Conservation (phyloP, 1,140 invertebrate genomes). For the Stegodyphus dumicola region DNA sequence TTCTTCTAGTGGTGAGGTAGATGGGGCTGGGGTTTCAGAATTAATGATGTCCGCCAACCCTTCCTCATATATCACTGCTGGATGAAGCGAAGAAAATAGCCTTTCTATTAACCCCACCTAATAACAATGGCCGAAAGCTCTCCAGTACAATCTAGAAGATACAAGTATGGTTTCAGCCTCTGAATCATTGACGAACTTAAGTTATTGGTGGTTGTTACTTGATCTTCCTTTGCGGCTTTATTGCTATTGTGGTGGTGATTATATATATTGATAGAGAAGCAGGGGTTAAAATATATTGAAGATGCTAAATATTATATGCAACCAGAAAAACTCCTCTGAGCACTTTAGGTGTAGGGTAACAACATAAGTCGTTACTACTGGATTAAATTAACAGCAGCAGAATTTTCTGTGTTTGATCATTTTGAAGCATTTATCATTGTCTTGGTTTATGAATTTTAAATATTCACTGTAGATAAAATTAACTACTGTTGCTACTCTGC, state of each 20-base stretch:
- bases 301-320: too few relatives aligned
- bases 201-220: not conserved
- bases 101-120: constrained; percentile 51
- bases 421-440: too few relatives aligned
- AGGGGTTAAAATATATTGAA: too few relatives aligned
- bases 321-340: too few relatives aligned
- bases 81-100: constrained; percentile 48
- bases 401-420: too few relatives aligned
- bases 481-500: too few relatives aligned
- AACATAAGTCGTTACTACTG: too few relatives aligned
- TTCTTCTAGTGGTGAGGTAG: constrained; percentile 18
- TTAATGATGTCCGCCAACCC: constrained; percentile 49
- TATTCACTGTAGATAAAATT: too few relatives aligned
- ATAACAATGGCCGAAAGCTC: constrained; percentile 22
- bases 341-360: too few relatives aligned
- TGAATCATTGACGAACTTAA: constrained; percentile 15
- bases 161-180: not conserved
- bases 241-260: not conserved
- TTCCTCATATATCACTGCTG: constrained; percentile 38
- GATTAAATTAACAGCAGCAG: too few relatives aligned
- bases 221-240: not conserved
- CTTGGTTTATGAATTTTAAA: too few relatives aligned
- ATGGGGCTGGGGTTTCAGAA: constrained; percentile 9
- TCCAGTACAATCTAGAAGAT: not conserved
- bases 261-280: not conserved